Base-by-base conservation (phyloP, 2,888 invertebrate species). In the Sarcophaga rosellei region DNA sequence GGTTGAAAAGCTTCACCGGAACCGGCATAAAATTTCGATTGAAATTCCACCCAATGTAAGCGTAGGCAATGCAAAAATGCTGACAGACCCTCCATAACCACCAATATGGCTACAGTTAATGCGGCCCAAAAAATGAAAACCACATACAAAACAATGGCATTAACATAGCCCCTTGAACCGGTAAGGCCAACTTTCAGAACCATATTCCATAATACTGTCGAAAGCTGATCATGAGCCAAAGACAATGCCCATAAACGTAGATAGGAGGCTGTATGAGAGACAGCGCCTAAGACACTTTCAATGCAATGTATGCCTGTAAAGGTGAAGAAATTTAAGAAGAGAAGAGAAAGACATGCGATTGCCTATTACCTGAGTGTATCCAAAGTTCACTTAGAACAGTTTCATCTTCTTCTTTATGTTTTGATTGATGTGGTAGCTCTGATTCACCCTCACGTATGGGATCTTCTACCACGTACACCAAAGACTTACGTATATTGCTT, bases 31-130 rank as follows among this genome's bases (percentile, higher is more conserved):
- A 98, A 98, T 93, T 98, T 98, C 92, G 97, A 98, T 94, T 99
- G 98, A 94, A 99, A 99, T 93, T 98, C 98, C 89, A 98, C 98
- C 97, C 99, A 99, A 94, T 99, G 99, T 90, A 99, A 95, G 94
- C 99, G 98, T 88, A 99, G 95, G 0, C 99, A 99, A 92, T 99
- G 99, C 88, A 99, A 94, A 95, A 99, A 99, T 47, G 99, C 99
- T n/a, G 99, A 99, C 12, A 99, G 95, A 0, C 99, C 99, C 94
- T 99, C 99, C 99, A 99, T 99, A 91, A 99, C 95, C 87, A 99
- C 97, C 81, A 99, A 95, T 92, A 99, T 99, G 90, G 97, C 96
- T 72, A 99, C 94, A 0, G 99, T 99, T 88, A 99, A 95, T 35
- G 95, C 94, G 74, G 97, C 96, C 98, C 99, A 99, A 91, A 96